Evolutionary conservation across 1,140 invertebrate genomes (phyloP).

Genomic region (Musca domestica): DNA sequence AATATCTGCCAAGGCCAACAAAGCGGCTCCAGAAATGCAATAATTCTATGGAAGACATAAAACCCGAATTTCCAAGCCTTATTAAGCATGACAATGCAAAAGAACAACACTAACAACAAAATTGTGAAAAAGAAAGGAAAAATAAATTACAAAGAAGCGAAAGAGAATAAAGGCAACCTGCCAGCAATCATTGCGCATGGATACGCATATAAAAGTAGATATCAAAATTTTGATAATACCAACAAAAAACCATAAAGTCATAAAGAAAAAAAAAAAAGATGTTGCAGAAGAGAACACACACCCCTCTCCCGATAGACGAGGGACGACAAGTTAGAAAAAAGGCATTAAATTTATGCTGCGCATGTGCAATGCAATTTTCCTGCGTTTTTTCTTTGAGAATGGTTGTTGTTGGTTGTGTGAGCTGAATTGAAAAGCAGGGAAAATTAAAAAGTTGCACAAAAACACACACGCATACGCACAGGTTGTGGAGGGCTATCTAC

Average conservation of each 20-base stretch:
- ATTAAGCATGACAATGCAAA: constrained; percentile 9
- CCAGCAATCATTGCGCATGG: background rate
- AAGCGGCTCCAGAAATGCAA: too few relatives aligned
- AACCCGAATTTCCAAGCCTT: background rate
- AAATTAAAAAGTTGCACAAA: background rate
- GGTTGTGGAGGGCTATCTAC: background rate
- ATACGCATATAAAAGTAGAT: constrained; percentile 9
- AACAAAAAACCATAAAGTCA: constrained; percentile 3
- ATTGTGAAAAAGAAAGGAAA: too few relatives aligned
- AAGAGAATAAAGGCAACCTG: too few relatives aligned
- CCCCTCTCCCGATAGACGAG: too few relatives aligned
- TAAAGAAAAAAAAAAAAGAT: too few relatives aligned
- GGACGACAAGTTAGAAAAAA: too few relatives aligned
- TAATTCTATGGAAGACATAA: too few relatives aligned
- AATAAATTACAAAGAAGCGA: too few relatives aligned
- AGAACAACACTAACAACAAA: background rate
- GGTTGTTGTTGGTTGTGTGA: background rate
- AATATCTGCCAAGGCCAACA: too few relatives aligned
- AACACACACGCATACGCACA: too few relatives aligned
- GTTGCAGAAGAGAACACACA: too few relatives aligned
- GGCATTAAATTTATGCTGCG: background rate
- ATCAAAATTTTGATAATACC: constrained; percentile 11
- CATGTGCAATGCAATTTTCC: constrained; percentile 14
- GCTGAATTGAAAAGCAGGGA: background rate
- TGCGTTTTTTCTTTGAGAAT: background rate